A percentile compares a stretch with the other conserved stretches of the same genome.
These are phyloP conservation scores for Amblyopsis rosae DNA, from an alignment of 2,113 vertebrate genomes.

Conservation along the genomic window DNA sequence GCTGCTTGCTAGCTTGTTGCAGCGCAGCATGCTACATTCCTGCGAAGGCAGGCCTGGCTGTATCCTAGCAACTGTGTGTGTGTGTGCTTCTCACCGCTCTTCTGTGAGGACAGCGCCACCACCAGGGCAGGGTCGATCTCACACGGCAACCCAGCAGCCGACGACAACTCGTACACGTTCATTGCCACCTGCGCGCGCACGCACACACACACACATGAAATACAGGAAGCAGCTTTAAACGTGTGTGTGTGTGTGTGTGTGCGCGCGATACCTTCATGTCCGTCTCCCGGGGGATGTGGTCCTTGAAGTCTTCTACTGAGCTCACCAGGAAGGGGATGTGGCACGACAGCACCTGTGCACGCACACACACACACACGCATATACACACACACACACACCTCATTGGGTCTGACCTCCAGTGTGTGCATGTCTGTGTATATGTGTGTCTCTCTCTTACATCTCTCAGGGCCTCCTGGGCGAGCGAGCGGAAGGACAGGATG, in stretches of 20 bases:
- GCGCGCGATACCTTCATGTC: constrained; percentile 92
- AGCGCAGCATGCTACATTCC: too few relatives aligned
- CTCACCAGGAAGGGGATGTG: constrained; percentile 99
- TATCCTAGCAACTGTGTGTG: background rate
- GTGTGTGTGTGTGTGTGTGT: background rate
- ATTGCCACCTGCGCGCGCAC: constrained; percentile 87
- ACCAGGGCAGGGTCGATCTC: constrained; percentile 97
- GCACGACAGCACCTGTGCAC: constrained; percentile 90
- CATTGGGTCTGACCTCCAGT: background rate
- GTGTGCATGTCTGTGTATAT: background rate
- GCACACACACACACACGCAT: background rate
- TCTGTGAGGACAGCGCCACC: constrained; percentile 96
- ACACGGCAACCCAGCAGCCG: constrained; percentile 93
- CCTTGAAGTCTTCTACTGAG: constrained; percentile 98
- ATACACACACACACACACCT: background rate
- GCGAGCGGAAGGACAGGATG: constrained; percentile 94
- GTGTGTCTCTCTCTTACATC: constrained; percentile 82
- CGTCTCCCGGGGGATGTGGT: constrained; percentile 98
- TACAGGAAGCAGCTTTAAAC: background rate
- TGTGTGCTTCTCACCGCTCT: constrained; percentile 82
- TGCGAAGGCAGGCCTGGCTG: background rate
- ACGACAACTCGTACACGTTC: constrained; percentile 98
- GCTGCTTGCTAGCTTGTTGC: too few relatives aligned
- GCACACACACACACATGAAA: background rate
- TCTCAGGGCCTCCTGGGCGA: constrained; percentile 96